Percentiles rank a stretch among this genome's conserved stretches.
These are phyloP conservation scores for Apotomis capreana DNA, from an alignment of 2,888 invertebrate genomes.

Conservation along the genomic window DNA sequence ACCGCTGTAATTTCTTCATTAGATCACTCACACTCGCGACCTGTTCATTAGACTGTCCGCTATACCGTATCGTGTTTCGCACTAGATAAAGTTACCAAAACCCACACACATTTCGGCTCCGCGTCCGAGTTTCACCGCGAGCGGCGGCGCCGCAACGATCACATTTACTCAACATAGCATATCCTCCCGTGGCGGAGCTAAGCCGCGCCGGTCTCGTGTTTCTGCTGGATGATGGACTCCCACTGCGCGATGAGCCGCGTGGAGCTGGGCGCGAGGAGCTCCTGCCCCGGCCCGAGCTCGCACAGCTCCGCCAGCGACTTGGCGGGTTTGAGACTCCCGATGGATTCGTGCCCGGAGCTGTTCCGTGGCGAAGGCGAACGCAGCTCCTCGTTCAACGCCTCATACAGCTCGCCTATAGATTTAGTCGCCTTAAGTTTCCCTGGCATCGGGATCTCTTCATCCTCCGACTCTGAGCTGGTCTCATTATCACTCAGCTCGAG, in stretches of 20 bases:
- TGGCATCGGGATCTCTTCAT: conserved; percentile 84
- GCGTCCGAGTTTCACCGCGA: conserved; percentile 46
- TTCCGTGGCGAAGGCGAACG: conserved; percentile 77
- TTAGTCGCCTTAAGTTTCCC: conserved; percentile 85
- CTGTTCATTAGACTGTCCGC: conserved; percentile 44
- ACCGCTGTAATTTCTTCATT: conserved; percentile 26
- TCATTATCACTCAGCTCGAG: conserved; percentile 85
- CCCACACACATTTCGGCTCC: conserved; percentile 45
- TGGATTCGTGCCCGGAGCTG: conserved; percentile 74
- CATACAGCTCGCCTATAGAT: conserved; percentile 87
- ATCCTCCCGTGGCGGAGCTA: conserved; percentile 54
- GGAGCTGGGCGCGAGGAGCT: conserved; percentile 86
- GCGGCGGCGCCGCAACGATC: conserved; percentile 51
- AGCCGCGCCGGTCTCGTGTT: conserved; percentile 82
- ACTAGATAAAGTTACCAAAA: conserved; percentile 47
- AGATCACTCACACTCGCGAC: conserved; percentile 44
- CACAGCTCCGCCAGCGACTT: conserved; percentile 87
- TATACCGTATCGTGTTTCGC: conserved; percentile 49
- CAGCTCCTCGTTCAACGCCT: conserved; percentile 79
- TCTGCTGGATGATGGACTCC: conserved; percentile 90
- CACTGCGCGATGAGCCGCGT: conserved; percentile 90
- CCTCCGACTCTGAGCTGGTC: conserved; percentile 82
- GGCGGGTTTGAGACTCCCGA: conserved; percentile 85
- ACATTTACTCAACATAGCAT: conserved; percentile 57
- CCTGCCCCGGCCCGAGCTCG: conserved; percentile 85